These are phyloP conservation scores for Euclidia mi DNA, from an alignment of 2,888 invertebrate species.

Conservation along the genomic window DNA sequence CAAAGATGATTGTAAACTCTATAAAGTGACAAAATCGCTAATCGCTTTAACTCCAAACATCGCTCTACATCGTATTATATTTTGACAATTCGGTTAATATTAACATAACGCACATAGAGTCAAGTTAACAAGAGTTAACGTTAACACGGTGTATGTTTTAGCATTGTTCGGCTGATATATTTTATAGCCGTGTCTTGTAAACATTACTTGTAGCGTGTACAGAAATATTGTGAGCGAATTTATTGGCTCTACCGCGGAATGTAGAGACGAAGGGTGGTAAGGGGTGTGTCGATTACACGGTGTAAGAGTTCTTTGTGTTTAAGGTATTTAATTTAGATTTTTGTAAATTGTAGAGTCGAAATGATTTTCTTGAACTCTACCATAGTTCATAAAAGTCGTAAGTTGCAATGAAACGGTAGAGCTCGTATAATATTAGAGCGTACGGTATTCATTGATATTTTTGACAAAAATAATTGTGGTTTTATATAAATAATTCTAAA, in stretches of 20 bases:
- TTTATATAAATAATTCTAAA: too few relatives aligned
- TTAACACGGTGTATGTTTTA: conserved; percentile 81
- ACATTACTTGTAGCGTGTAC: conserved; percentile 82
- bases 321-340: conserved; percentile 30
- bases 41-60: conserved; percentile 50
- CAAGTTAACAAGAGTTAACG: conserved; percentile 77
- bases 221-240: conserved; percentile 86
- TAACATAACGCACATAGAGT: conserved; percentile 76
- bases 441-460: too few relatives aligned
- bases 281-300: conserved; percentile 58
- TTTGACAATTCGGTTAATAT: conserved; percentile 85
- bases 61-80: conserved; percentile 71
- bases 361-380: too few relatives aligned
- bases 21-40: conserved; percentile 48
- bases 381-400: too few relatives aligned
- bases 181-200: conserved; percentile 88
- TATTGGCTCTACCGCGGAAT: conserved; percentile 82
- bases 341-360: conserved; percentile 7
- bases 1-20: neutral
- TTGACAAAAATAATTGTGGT: too few relatives aligned
- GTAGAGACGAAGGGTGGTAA: conserved; percentile 73
- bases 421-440: too few relatives aligned
- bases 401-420: too few relatives aligned
- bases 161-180: conserved; percentile 85
- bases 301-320: conserved; percentile 30